Conservation (phyloP, 2,888 invertebrate species). For the Bombyx huttoni region DNA sequence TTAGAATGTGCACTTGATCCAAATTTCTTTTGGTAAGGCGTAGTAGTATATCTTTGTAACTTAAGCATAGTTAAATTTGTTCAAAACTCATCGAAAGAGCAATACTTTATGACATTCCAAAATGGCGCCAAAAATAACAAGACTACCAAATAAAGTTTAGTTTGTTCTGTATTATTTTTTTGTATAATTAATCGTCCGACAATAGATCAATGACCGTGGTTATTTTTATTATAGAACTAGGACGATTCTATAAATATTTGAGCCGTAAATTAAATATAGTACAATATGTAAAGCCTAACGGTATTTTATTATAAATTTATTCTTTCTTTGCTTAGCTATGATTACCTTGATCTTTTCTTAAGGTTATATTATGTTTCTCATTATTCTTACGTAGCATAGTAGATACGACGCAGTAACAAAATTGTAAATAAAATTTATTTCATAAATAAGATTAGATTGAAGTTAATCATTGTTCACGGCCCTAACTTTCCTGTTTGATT, state of each 20-base stretch:
- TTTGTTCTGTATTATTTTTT: neutral
- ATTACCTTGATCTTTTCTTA: constrained; percentile 68
- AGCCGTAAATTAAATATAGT: too few species aligned
- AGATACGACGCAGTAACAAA: constrained; percentile 13
- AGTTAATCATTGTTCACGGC: constrained; percentile 50
- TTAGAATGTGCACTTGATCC: too few species aligned
- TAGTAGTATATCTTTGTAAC: too few species aligned
- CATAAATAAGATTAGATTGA: constrained; percentile 58
- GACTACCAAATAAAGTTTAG: neutral
- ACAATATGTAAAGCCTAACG: neutral
- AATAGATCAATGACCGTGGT: too few species aligned
- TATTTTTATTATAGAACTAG: too few species aligned
- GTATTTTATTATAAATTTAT: neutral
- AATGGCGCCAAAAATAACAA: neutral
- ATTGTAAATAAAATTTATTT: constrained; percentile 17
- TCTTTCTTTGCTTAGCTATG: constrained; percentile 31
- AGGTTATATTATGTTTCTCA: constrained; percentile 13
- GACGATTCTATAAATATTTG: too few species aligned
- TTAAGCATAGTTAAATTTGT: too few species aligned
- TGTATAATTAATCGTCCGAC: neutral
- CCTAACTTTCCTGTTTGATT: neutral
- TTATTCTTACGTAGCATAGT: neutral
- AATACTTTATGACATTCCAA: neutral
- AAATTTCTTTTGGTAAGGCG: too few species aligned
- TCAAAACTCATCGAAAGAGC: too few species aligned